A percentile compares a stretch with the other conserved stretches of the same genome.
Evolutionary conservation across 2,888 invertebrate genomes (phyloP).

Genomic region (Rutpela maculata): DNA sequence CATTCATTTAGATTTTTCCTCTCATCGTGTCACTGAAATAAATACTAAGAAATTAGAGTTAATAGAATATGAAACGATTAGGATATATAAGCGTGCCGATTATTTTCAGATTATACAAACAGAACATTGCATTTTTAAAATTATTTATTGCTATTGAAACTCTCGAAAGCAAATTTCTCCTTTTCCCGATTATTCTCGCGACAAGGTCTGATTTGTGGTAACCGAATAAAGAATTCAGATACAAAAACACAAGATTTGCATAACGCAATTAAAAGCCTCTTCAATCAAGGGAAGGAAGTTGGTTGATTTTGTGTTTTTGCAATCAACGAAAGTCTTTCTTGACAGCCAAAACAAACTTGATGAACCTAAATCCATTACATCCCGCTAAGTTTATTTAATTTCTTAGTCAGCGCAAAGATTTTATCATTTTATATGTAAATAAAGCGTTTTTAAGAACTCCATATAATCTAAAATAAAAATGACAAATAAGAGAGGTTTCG

Average conservation of each 20-base stretch:
- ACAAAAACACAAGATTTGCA: conserved; percentile 68
- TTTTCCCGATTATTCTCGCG: conserved; percentile 16
- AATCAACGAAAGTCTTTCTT: conserved; percentile 69
- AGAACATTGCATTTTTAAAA: background rate
- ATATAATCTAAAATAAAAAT: conserved; percentile 36
- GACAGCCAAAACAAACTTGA: conserved; percentile 68
- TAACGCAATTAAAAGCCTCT: conserved; percentile 73
- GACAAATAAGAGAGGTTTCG: conserved; percentile 25
- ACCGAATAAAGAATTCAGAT: conserved; percentile 59
- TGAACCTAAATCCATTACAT: conserved; percentile 50
- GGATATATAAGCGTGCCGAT: background rate
- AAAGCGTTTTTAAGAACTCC: conserved; percentile 25
- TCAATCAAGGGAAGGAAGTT: conserved; percentile 70
- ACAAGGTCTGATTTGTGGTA: conserved; percentile 31
- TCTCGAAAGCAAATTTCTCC: background rate
- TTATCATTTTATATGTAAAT: conserved; percentile 35
- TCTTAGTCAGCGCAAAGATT: conserved; percentile 30
- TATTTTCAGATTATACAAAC: too few species aligned
- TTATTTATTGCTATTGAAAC: background rate
- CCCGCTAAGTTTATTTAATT: conserved; percentile 42
- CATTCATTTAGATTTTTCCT: too few species aligned
- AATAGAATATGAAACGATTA: too few species aligned
- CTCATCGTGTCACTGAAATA: too few species aligned
- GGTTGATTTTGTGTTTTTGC: conserved; percentile 72
- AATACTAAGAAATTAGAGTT: too few species aligned